Percentiles rank a stretch among this genome's conserved stretches.
These are phyloP conservation scores for Lophotriccus pileatus DNA, from an alignment of 2,797 vertebrate genomes.

Conservation along the genomic window DNA sequence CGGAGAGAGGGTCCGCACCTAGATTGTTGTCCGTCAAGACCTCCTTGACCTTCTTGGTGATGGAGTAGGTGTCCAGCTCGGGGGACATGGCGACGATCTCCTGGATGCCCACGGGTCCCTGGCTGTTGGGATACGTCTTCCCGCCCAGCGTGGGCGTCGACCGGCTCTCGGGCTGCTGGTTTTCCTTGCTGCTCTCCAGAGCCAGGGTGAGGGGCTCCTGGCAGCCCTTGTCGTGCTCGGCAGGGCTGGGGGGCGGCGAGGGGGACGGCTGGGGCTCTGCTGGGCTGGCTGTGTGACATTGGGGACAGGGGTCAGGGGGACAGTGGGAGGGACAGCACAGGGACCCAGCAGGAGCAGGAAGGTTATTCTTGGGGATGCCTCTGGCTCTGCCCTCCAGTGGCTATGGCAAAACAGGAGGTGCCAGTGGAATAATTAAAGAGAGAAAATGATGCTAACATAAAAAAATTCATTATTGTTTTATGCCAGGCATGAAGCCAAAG, in stretches of 20 bases:
- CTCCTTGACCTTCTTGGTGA: constrained; percentile 98
- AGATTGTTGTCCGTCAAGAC: constrained; percentile 98
- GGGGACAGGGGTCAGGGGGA: background rate
- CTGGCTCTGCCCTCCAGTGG: background rate
- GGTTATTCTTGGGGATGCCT: background rate
- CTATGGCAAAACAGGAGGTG: accelerated
- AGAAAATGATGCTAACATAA: background rate
- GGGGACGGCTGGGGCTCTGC: constrained; percentile 84
- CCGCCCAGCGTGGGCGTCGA: constrained; percentile 70
- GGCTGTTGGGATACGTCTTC: constrained; percentile 78
- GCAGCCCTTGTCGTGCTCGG: constrained; percentile 82
- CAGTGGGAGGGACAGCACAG: accelerated
- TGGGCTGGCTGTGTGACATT: constrained; percentile 79
- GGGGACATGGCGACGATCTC: constrained; percentile 96
- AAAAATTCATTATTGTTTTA: background rate
- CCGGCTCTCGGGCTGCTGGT: constrained; percentile 89
- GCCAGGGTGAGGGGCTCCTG: constrained; percentile 85
- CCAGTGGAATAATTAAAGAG: background rate
- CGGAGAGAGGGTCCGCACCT: constrained; percentile 74
- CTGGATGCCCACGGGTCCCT: constrained; percentile 88
- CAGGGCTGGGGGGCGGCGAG: constrained; percentile 86
- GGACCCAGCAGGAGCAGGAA: background rate
- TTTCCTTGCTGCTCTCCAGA: constrained; percentile 95
- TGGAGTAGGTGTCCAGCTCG: constrained; percentile 93
- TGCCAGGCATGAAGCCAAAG: background rate